These are phyloP conservation scores for Syngnathus rostellatus DNA, from an alignment of 2,797 vertebrate species.

Conservation along the genomic window DNA sequence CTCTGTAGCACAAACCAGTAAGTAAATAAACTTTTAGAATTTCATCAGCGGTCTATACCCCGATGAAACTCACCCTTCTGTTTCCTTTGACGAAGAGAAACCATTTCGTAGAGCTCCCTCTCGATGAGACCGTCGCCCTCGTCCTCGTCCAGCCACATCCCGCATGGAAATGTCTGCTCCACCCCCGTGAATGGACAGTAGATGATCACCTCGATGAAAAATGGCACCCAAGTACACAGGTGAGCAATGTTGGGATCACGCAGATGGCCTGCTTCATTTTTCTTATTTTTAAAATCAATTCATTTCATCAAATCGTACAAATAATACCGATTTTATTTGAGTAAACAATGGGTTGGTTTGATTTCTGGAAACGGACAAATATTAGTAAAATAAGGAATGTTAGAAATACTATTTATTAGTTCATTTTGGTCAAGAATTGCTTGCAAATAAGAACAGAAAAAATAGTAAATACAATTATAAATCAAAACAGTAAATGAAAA, in stretches of 20 bases:
- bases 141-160: slow-evolving; percentile 92
- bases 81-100: slow-evolving; percentile 85
- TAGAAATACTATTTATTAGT: no score
- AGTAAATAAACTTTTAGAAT: background rate
- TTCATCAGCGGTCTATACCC: background rate
- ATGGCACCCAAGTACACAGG: background rate
- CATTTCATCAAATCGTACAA: no score
- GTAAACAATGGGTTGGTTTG: no score
- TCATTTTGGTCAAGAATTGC: no score
- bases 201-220: slow-evolving; percentile 76
- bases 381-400: no score
- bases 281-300: no score
- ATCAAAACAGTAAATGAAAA: no score
- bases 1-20: slow-evolving; percentile 58
- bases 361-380: no score
- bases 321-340: no score
- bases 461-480: no score
- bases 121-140: slow-evolving; percentile 89
- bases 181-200: slow-evolving; percentile 93
- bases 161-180: slow-evolving; percentile 92
- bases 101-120: slow-evolving; percentile 92
- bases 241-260: background rate
- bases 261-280: background rate
- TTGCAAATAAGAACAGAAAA: no score
- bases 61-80: slow-evolving; percentile 77